Percentiles rank a stretch among this genome's conserved stretches.
Evolutionary conservation across 2,888 invertebrate genomes (phyloP).

Genomic region (Himalopsyche tibetana): DNA sequence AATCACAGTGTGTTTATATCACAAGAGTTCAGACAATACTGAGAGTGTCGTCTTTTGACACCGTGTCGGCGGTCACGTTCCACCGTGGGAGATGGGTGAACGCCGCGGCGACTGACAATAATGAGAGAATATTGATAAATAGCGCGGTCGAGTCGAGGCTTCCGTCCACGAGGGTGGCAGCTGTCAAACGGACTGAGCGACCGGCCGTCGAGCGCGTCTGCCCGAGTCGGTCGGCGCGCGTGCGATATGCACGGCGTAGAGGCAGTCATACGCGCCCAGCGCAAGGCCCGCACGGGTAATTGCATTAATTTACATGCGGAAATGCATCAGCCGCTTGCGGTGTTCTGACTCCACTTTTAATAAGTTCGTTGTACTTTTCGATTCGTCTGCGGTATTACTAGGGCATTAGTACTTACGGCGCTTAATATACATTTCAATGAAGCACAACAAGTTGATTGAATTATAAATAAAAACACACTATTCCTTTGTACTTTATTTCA

Average conservation of each 20-base stretch:
- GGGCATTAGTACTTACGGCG: no score
- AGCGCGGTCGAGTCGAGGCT: slow-evolving; percentile 15
- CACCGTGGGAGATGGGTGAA: slow-evolving; percentile 24
- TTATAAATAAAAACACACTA: no score
- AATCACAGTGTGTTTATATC: background rate
- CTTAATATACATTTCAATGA: no score
- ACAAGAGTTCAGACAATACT: background rate
- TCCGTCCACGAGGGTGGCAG: slow-evolving; percentile 33
- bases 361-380: background rate
- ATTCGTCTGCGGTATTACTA: no score
- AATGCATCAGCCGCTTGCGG: background rate
- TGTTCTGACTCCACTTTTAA: background rate
- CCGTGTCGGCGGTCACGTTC: background rate
- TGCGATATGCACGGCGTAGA: no score
- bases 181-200: slow-evolving; percentile 23
- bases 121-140: background rate
- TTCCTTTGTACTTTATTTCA: no score
- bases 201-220: background rate
- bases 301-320: slow-evolving; percentile 26
- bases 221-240: no score
- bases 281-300: slow-evolving; percentile 6
- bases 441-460: no score
- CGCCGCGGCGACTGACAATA: background rate
- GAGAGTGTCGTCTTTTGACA: background rate
- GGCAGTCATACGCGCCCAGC: background rate